A percentile compares a stretch with the other conserved stretches of the same genome.
phyloP scores from a whole-genome alignment of 2,888 invertebrate species.

The Dynastes maya region DNA sequence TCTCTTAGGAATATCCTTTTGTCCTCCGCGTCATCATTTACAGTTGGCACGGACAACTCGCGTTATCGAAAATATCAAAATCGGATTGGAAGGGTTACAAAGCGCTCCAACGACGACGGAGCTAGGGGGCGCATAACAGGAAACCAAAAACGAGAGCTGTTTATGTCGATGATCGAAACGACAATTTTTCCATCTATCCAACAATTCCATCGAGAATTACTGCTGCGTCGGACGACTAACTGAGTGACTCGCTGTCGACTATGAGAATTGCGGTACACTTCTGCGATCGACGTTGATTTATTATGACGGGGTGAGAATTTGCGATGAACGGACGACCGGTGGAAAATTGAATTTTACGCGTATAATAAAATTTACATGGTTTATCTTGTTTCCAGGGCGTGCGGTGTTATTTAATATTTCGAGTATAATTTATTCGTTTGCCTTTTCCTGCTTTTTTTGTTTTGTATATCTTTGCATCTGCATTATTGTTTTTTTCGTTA shows the following conservation, averaged over 20 bases:
- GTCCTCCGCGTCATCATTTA: conserved; percentile 7
- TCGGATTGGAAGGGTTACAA: conserved; percentile 2
- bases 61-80: not conserved
- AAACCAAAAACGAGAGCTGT: conserved; percentile 8
- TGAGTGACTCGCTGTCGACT: not conserved
- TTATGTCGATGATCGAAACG: conserved; percentile 26
- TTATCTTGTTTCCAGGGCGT: conserved; percentile 11
- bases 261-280: conserved; percentile 8
- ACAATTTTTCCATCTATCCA: conserved; percentile 36
- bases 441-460: not conserved
- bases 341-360: conserved; percentile 31
- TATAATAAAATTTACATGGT: conserved; percentile 32
- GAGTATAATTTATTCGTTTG: conserved; percentile 24
- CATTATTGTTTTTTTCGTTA: not conserved
- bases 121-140: not conserved
- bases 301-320: conserved; percentile 33
- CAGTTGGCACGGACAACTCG: conserved; percentile 8
- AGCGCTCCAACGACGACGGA: not conserved
- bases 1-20: not conserved
- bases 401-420: conserved; percentile 29
- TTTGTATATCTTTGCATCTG: not conserved
- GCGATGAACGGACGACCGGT: not conserved
- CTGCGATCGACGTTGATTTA: conserved; percentile 36
- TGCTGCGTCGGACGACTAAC: conserved; percentile 15
- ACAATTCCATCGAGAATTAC: conserved; percentile 14